Evolutionary conservation across 2,113 vertebrate genomes (phyloP), one percentile per base, ranked within the genome.

Genomic region (Actenoides lindsayi): DNA sequence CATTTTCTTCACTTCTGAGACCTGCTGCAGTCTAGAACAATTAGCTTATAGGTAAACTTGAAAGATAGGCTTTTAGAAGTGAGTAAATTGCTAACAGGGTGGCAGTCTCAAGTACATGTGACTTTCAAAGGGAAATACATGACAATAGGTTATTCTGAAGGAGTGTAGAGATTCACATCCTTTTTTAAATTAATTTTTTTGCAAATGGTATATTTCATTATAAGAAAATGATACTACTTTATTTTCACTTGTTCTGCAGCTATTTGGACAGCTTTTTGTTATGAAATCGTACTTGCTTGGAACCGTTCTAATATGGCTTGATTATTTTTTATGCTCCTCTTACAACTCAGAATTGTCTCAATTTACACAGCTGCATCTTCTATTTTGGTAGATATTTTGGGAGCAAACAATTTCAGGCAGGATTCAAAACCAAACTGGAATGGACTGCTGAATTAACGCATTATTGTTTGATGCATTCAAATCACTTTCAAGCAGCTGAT

Each of bases 311-410:
- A 79, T 24, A 42, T 14, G 28, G 25, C n/a, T 93, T 79, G 24
- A 35, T 89, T 82, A 19, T 73, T 93, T 91, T 94, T 90, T 56
- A 39, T 48, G 8, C 53, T 70, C 17, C 23, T 73, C 42, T 70
- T 83, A 73, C 75, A 90, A 82, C 16, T 69, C 41, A 70, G 30
- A 91, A 90, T 87, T 73, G 37, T 91, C 25, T 88, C 12, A 39
- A 13, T 95, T 78, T 91, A 59, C 46, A 60, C 54, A 96, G 71
- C 71, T 95, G 69, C 39, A 27, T 91, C 13, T 92, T 94, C 69
- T 62, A 14, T 81, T 90, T 87, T 67, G 50, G 53, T 84, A 89
- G 71, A 28, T 75, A 42, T 63, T 93, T 67, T 6, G 6, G 30
- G 60, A 92, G 65, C 33, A 68, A 89, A 68, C 27, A 76, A 71